A percentile compares a stretch with the other conserved stretches of the same genome.
phyloP scores from a whole-genome alignment of 2,888 invertebrate genomes.

The Endotricha flammealis region DNA sequence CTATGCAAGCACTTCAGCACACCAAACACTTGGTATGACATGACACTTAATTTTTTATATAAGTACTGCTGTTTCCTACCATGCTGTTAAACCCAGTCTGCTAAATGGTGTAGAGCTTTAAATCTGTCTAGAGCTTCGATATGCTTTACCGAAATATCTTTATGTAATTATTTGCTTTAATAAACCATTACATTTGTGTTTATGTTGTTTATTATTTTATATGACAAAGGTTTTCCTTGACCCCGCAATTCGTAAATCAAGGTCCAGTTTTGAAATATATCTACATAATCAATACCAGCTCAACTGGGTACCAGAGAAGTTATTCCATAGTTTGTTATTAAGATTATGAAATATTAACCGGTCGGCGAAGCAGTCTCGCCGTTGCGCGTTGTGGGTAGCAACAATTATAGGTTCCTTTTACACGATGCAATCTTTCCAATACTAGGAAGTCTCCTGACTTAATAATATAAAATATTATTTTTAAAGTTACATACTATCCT shows the following conservation, averaged over 20 bases:
- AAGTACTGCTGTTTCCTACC: too few species aligned
- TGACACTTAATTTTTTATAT: too few species aligned
- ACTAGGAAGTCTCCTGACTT: too few species aligned
- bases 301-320: not conserved
- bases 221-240: conserved; percentile 14
- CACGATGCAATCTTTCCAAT: too few species aligned
- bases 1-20: too few species aligned
- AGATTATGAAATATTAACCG: conserved; percentile 2
- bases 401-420: too few species aligned
- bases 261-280: conserved; percentile 10
- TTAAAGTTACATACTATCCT: too few species aligned
- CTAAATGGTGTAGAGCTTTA: conserved; percentile 2
- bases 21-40: too few species aligned
- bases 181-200: conserved; percentile 17
- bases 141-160: conserved; percentile 1
- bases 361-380: not conserved
- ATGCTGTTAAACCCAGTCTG: not conserved
- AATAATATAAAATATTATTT: too few species aligned
- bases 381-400: too few species aligned
- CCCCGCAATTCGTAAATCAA: conserved; percentile 10
- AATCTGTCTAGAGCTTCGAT: conserved; percentile 3
- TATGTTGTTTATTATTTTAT: conserved; percentile 9
- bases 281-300: conserved; percentile 4
- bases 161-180: conserved; percentile 6
- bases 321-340: conserved; percentile 1